phyloP scores from a whole-genome alignment of 2,113 vertebrate species.

The Hiodon tergisus region DNA sequence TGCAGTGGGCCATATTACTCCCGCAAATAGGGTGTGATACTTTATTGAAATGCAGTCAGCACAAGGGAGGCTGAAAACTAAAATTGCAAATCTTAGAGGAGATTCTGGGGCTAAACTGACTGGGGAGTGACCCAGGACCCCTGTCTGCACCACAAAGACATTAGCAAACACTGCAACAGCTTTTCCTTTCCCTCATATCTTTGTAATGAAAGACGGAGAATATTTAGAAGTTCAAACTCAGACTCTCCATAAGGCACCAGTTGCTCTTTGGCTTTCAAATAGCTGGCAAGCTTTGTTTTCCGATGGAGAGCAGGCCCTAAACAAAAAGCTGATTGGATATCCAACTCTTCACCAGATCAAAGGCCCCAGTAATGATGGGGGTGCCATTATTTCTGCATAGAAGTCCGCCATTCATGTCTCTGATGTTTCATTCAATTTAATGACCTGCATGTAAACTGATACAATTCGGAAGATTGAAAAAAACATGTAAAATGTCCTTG shows the following conservation, averaged over 20 bases:
- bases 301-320: not conserved
- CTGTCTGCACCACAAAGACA: not conserved
- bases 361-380: not conserved
- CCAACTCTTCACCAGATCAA: not conserved
- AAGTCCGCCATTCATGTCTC: not conserved
- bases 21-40: conserved; percentile 62
- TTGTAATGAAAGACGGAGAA: not conserved
- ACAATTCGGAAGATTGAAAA: not conserved
- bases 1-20: conserved; percentile 62
- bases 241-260: not conserved
- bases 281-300: not conserved
- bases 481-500: not conserved
- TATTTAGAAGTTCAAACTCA: not conserved
- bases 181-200: conserved; percentile 21
- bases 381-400: not conserved
- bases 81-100: conserved; percentile 42
- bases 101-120: not conserved
- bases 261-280: not conserved
- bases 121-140: too few species aligned
- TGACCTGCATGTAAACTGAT: not conserved
- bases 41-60: conserved; percentile 60
- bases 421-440: conserved; percentile 5
- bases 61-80: conserved; percentile 45
- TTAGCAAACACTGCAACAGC: conserved; percentile 27
- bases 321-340: not conserved